These are phyloP conservation scores for Labrus mixtus DNA, from an alignment of 2,113 vertebrate genomes.

Conservation along the genomic window DNA sequence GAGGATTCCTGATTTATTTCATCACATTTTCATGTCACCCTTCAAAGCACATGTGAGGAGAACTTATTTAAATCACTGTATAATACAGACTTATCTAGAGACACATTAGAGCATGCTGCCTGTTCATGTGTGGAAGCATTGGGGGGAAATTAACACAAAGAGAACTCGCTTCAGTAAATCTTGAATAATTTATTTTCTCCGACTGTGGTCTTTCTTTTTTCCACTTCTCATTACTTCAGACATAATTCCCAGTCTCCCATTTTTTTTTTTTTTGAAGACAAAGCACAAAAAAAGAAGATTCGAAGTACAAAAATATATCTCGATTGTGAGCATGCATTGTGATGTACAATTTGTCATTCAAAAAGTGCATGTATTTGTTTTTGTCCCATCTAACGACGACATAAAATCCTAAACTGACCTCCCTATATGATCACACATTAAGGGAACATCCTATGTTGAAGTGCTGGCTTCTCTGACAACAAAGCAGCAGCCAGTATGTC, in stretches of 20 bases:
- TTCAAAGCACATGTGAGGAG: constrained; percentile 1
- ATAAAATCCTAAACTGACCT: too few relatives aligned
- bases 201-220: neutral
- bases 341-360: constrained; percentile 10
- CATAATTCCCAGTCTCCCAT: neutral
- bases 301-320: constrained; percentile 39
- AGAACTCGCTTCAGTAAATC: constrained; percentile 28
- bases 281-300: neutral
- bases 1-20: neutral
- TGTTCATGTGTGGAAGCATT: constrained; percentile 5
- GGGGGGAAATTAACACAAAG: constrained; percentile 28
- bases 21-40: neutral
- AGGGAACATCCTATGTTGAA: too few relatives aligned
- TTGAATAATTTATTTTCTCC: constrained; percentile 57
- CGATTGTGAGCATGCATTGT: neutral
- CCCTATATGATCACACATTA: too few relatives aligned
- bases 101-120: neutral
- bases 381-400: too few relatives aligned
- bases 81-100: neutral
- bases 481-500: too few relatives aligned
- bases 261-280: neutral
- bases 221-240: constrained; percentile 12
- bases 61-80: constrained; percentile 1
- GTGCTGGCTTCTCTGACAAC: too few relatives aligned
- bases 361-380: constrained; percentile 40